Evolutionary conservation across 2,888 invertebrate species (phyloP).

Genomic region (Thumatha senex): DNA sequence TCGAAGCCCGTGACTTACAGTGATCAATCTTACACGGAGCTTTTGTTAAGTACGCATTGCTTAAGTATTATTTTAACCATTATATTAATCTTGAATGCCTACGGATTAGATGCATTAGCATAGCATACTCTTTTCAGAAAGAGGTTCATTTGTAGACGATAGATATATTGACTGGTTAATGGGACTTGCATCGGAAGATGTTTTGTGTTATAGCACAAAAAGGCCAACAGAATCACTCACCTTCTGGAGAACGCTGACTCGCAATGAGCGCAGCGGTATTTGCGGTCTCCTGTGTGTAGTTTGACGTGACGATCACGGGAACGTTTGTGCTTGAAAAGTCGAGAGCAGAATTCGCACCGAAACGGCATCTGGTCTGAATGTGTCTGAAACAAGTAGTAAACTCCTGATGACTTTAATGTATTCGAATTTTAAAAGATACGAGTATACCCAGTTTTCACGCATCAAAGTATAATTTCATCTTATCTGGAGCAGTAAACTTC

Average conservation of each 20-base stretch:
- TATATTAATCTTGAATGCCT: slow-evolving; percentile 47
- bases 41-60: slow-evolving; percentile 69
- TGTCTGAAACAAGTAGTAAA: slow-evolving; percentile 86
- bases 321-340: slow-evolving; percentile 97
- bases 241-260: slow-evolving; percentile 96
- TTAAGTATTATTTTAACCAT: slow-evolving; percentile 50
- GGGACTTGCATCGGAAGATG: slow-evolving; percentile 5
- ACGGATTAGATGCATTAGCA: slow-evolving; percentile 57
- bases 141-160: slow-evolving; percentile 8
- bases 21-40: slow-evolving; percentile 68
- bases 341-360: slow-evolving; percentile 95
- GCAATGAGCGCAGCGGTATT: slow-evolving; percentile 95
- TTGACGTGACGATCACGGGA: slow-evolving; percentile 97
- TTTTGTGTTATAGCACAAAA: not conserved
- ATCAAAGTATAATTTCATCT: not conserved
- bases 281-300: slow-evolving; percentile 95
- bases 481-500: too few relatives aligned
- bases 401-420: slow-evolving; percentile 4
- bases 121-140: slow-evolving; percentile 47
- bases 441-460: not conserved
- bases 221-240: slow-evolving; percentile 66
- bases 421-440: not conserved
- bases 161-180: slow-evolving; percentile 8
- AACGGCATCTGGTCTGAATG: slow-evolving; percentile 97
- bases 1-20: slow-evolving; percentile 59